phyloP scores from a whole-genome alignment of 2,797 vertebrate species.

The Pipistrellus pipistrellus region DNA sequence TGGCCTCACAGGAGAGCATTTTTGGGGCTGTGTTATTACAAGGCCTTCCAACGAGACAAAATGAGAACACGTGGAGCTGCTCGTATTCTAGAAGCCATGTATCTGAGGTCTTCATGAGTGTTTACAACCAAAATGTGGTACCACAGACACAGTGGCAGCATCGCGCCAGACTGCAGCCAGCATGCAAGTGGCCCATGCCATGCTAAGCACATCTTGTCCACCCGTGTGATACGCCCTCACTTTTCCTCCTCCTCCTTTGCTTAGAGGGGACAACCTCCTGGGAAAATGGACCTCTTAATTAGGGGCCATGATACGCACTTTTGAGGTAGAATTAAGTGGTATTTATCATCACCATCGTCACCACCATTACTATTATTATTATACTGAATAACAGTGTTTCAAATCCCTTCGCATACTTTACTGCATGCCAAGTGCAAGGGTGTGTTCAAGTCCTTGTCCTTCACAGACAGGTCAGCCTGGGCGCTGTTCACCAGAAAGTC shows the following conservation, averaged over 20 bases:
- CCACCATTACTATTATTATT: not conserved
- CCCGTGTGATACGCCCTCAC: not conserved
- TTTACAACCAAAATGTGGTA: not conserved
- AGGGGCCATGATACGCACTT: not conserved
- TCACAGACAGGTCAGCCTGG: constrained; percentile 91
- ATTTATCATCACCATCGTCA: not conserved
- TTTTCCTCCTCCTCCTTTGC: not conserved
- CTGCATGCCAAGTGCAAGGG: constrained; percentile 96
- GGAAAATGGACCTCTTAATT: not conserved
- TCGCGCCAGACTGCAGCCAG: not conserved
- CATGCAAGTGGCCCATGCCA: not conserved
- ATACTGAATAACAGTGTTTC: not conserved
- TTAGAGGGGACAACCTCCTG: not conserved
- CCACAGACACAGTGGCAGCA: not conserved
- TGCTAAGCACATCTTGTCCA: no score
- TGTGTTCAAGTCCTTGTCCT: constrained; percentile 94
- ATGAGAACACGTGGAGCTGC: not conserved
- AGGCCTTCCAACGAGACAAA: constrained; percentile 22
- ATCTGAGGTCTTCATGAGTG: not conserved
- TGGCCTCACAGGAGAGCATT: not conserved
- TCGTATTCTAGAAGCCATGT: not conserved
- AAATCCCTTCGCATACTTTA: constrained; percentile 90
- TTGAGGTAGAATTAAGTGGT: not conserved
- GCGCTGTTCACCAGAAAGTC: constrained; percentile 93
- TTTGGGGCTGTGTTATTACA: not conserved